These are phyloP conservation scores for Andrena bicolor DNA, from an alignment of 2,888 invertebrate genomes.

Conservation along the genomic window DNA sequence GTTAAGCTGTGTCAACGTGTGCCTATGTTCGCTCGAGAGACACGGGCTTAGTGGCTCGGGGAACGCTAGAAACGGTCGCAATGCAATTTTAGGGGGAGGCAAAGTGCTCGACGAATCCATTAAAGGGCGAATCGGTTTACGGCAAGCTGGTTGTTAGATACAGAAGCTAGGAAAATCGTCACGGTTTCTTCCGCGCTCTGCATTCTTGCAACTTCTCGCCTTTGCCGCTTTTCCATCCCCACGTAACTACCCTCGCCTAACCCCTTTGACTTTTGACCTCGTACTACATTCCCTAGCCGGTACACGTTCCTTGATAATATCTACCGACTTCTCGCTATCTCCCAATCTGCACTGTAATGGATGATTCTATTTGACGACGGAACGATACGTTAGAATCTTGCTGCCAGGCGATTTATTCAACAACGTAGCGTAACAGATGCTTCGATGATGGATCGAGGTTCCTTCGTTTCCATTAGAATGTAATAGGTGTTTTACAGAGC, in stretches of 20 bases:
- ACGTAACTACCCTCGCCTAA: constrained; percentile 40
- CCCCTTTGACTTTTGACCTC: constrained; percentile 49
- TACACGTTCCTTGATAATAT: constrained; percentile 24
- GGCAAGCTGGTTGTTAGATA: neutral
- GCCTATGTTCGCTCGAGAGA: neutral
- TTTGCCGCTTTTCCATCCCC: constrained; percentile 12
- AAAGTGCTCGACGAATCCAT: neutral
- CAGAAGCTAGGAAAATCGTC: neutral
- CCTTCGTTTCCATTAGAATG: too few relatives aligned
- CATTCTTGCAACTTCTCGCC: constrained; percentile 7
- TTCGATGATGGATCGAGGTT: neutral
- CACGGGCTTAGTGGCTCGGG: neutral
- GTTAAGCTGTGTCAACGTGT: constrained; percentile 14
- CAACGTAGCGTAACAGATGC: neutral
- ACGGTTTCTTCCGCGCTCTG: neutral
- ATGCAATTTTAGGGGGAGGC: constrained; percentile 5
- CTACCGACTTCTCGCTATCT: constrained; percentile 13
- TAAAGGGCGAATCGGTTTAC: neutral
- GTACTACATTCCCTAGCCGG: constrained; percentile 45
- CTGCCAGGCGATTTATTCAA: too few relatives aligned
- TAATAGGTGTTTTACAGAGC: neutral
- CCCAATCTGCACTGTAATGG: constrained; percentile 6
- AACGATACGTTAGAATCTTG: neutral
- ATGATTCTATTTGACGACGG: neutral
- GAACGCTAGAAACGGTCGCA: neutral